Evolutionary conservation across 2,888 invertebrate species (phyloP), one percentile per base, ranked within the genome.

Genomic region (Tinea semifulvella): DNA sequence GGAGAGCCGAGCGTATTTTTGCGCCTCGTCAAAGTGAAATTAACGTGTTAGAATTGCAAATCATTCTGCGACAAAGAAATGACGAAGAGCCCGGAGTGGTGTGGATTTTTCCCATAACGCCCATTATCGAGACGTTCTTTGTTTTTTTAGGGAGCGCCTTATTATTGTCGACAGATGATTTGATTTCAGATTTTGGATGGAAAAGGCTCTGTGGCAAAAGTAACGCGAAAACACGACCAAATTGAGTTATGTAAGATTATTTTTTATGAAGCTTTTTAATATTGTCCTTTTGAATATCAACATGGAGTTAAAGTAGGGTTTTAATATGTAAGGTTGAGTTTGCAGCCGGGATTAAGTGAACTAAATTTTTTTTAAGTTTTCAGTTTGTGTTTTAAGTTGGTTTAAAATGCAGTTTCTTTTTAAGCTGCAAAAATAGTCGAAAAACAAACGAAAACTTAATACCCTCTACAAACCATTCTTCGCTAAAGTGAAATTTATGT

Each of bases 21-120:
- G 62, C 68, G 71, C 65, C 65, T 64, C 73, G 70, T 75, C 79
- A 77, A 76, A 74, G 77, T 68, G 62, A 76, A 79, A 79, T 79
- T 79, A 79, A 67, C 72, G 74, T 67, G 60, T 71, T 74, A 65
- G 75, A 79, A 72, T 77, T 79, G 77, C 76, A 79, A 79, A 79
- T 79, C 72, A 75, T 64, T 62, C 60, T 56, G 54, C 64, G 63
- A 69, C 71, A 74, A 74, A 73, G 75, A 71, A 72, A 75, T 64
- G 70, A 70, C 72, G 67, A 68, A 63, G 63, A 26, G 39, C 31
- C 43, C 26, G 61, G 20, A 61, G 63, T 63, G 60, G 56, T 73
- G 73, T 73, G 60, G 68, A 70, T 72, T 74, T 74, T 74, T 71
- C 68, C 71, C 65, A 68, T 74, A 68, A 69, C 65, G 56, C 65